A percentile compares a stretch with the other conserved stretches of the same genome.
phyloP scores from a whole-genome alignment of 2,797 vertebrate species.

The Cichlasoma orientale region DNA sequence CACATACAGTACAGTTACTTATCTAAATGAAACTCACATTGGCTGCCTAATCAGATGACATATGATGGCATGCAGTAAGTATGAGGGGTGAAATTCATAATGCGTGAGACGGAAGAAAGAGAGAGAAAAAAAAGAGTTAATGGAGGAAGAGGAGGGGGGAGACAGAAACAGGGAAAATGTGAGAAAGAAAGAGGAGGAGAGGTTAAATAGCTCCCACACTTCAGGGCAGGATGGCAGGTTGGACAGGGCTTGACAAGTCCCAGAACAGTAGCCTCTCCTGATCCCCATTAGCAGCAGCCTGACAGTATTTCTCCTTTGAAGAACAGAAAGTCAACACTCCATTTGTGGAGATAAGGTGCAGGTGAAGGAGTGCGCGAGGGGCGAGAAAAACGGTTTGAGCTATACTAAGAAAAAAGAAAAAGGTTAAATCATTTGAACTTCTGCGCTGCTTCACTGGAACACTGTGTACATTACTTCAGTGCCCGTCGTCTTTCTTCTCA shows the following conservation, averaged over 20 bases:
- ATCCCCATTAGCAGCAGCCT: slow-evolving; percentile 78
- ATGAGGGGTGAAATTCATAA: slow-evolving; percentile 47
- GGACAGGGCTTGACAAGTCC: slow-evolving; percentile 76
- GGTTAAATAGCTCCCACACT: slow-evolving; percentile 77
- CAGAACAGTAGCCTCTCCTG: slow-evolving; percentile 80
- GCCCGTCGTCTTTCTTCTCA: slow-evolving; percentile 11
- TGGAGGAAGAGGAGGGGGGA: slow-evolving; percentile 30
- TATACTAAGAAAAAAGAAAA: slow-evolving; percentile 27
- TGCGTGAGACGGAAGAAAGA: slow-evolving; percentile 36
- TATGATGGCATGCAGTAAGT: slow-evolving; percentile 49
- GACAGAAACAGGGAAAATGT: slow-evolving; percentile 55
- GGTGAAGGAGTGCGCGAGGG: slow-evolving; percentile 65
- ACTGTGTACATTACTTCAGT: slow-evolving; percentile 26
- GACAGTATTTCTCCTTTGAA: slow-evolving; percentile 78
- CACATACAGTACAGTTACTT: slow-evolving; percentile 49
- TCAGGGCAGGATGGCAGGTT: slow-evolving; percentile 71
- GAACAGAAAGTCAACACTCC: slow-evolving; percentile 80
- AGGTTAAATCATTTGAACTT: slow-evolving; percentile 68
- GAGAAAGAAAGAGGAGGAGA: slow-evolving; percentile 64
- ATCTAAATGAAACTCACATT: slow-evolving; percentile 65
- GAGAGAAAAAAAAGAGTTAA: slow-evolving; percentile 39
- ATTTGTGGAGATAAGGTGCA: slow-evolving; percentile 80
- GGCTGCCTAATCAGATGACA: slow-evolving; percentile 61
- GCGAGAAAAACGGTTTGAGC: slow-evolving; percentile 42
- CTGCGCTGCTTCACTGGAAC: slow-evolving; percentile 45